Evolutionary conservation across 2,797 vertebrate genomes (phyloP).

Genomic region (Pipistrellus pygmaeus): DNA sequence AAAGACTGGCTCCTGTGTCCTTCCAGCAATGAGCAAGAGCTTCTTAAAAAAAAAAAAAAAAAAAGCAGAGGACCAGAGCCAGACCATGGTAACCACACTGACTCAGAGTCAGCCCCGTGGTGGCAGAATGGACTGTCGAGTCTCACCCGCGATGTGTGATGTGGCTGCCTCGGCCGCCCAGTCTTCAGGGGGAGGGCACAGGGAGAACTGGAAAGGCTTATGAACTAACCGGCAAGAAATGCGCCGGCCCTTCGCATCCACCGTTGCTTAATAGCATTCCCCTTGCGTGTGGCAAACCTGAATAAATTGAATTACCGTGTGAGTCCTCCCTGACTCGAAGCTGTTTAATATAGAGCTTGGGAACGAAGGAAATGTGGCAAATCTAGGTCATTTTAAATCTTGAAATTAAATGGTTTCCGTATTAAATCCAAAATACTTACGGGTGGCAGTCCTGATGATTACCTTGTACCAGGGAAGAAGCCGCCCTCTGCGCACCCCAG

Average conservation of each 20-base stretch:
- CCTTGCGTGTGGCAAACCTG: constrained; percentile 26
- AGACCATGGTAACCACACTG: not conserved
- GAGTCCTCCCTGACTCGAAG: constrained; percentile 43
- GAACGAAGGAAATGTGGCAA: constrained; percentile 38
- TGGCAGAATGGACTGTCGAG: not conserved
- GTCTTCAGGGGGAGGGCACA: not conserved
- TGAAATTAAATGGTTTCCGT: constrained; percentile 68
- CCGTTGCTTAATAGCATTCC: not conserved
- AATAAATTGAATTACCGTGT: constrained; percentile 55
- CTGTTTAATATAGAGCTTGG: constrained; percentile 48
- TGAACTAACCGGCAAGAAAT: constrained; percentile 33
- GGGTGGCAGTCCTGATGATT: not conserved
- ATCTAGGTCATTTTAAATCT: constrained; percentile 66
- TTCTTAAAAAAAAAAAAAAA: not conserved
- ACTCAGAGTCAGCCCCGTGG: not conserved
- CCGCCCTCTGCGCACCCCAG: not conserved
- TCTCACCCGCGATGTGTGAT: not conserved
- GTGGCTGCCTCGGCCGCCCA: not conserved
- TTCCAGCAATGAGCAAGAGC: not conserved
- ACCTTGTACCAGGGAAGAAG: not conserved
- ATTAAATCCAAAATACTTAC: constrained; percentile 65
- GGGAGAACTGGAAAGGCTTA: not conserved
- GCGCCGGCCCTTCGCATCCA: not conserved
- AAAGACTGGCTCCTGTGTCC: not conserved
- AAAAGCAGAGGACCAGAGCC: constrained; percentile 22